Conservation (phyloP, 2,888 invertebrate genomes). For the Dorcus hopei region DNA sequence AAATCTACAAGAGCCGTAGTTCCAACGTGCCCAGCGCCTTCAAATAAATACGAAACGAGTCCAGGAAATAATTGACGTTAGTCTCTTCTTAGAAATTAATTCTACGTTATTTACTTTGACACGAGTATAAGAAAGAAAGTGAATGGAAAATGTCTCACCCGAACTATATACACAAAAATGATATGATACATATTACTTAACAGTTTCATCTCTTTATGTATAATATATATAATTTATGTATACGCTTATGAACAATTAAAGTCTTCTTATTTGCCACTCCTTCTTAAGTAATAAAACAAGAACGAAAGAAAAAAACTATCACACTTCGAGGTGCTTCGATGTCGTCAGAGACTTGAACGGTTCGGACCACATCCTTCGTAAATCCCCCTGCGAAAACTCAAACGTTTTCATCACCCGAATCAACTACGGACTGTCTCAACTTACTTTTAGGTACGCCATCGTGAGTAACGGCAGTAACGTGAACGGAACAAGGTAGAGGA, state of each 20-base stretch:
- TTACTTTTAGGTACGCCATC: conserved; percentile 96
- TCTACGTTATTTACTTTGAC: neutral
- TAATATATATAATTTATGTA: neutral
- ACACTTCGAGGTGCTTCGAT: conserved; percentile 81
- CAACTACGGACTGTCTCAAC: neutral
- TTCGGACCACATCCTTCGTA: conserved; percentile 97
- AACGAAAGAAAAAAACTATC: conserved; percentile 42
- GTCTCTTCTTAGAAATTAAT: too few relatives aligned
- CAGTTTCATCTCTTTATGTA: conserved; percentile 4
- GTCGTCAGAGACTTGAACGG: conserved; percentile 82
- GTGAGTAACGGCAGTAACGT: conserved; percentile 92
- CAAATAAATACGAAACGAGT: too few relatives aligned
- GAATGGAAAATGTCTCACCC: neutral
- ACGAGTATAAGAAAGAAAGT: neutral
- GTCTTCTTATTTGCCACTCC: conserved; percentile 5
- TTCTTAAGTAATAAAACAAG: too few relatives aligned
- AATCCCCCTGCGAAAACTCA: conserved; percentile 73
- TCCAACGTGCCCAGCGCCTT: too few relatives aligned
- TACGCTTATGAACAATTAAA: conserved; percentile 5
- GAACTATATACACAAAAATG: conserved; percentile 12
- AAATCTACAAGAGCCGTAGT: too few relatives aligned
- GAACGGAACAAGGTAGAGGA: conserved; percentile 96
- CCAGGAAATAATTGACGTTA: too few relatives aligned
- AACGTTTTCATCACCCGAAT: neutral
- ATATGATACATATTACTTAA: conserved; percentile 17